These are phyloP conservation scores for Pseudeuparius sepicola DNA, from an alignment of 2,888 invertebrate species.

Conservation along the genomic window DNA sequence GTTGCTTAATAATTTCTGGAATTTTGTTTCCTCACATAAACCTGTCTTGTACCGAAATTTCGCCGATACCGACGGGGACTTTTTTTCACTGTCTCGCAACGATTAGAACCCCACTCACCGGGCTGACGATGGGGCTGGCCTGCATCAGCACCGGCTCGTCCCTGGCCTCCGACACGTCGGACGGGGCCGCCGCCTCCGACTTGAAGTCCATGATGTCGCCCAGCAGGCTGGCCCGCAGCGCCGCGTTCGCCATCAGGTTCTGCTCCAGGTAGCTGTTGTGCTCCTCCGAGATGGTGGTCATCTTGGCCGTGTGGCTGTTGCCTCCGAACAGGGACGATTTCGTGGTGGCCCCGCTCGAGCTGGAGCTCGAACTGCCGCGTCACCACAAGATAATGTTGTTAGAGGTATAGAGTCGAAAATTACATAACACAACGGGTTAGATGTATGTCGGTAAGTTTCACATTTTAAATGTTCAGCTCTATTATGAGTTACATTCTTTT, in stretches of 20 bases:
- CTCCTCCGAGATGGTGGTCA: slow-evolving; percentile 33
- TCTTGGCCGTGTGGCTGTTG: slow-evolving; percentile 27
- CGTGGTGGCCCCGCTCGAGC: slow-evolving; percentile 29
- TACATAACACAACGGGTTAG: no score
- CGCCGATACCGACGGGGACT: slow-evolving; percentile 1
- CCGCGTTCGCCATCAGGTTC: slow-evolving; percentile 37
- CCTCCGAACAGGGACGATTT: slow-evolving; percentile 26
- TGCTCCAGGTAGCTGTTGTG: slow-evolving; percentile 35
- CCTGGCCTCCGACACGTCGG: slow-evolving; percentile 13
- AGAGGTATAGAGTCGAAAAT: no score
- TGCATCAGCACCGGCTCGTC: slow-evolving; percentile 12
- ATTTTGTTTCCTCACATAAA: no score
- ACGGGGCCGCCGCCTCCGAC: slow-evolving; percentile 8
- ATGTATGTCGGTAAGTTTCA: no score
- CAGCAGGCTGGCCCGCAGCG: slow-evolving; percentile 32
- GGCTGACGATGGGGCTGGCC: slow-evolving; percentile 15
- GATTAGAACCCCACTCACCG: no score
- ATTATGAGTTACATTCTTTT: no score
- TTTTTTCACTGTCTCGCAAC: slow-evolving; percentile 5
- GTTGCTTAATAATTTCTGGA: no score
- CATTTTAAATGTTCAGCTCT: no score
- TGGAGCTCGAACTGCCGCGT: slow-evolving; percentile 28
- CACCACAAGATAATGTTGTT: no score
- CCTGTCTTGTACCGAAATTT: no score
- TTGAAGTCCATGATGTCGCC: slow-evolving; percentile 24